A percentile compares a stretch with the other conserved stretches of the same genome.
These are phyloP conservation scores for Nesogale talazaci DNA, from an alignment of 2,113 vertebrate genomes.

Conservation along the genomic window DNA sequence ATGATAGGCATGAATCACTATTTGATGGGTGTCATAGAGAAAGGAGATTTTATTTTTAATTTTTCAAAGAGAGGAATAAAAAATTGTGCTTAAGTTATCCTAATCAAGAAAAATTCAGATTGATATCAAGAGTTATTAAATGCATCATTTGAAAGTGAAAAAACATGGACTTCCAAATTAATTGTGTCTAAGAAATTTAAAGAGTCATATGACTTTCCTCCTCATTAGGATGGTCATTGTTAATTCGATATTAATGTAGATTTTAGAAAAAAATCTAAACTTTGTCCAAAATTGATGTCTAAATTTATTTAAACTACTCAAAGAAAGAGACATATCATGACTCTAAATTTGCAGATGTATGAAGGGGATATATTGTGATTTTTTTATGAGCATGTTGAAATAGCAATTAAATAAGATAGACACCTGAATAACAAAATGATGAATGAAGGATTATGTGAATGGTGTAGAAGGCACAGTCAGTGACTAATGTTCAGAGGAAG, in stretches of 20 bases:
- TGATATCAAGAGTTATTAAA: background rate
- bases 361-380: background rate
- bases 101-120: background rate
- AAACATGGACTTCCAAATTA: background rate
- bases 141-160: background rate
- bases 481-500: background rate
- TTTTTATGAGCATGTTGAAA: background rate
- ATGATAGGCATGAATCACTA: background rate
- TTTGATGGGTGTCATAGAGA: background rate
- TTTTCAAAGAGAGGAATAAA: background rate
- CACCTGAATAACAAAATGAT: background rate
- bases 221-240: no score
- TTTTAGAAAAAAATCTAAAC: background rate
- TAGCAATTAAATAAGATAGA: background rate
- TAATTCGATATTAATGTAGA: background rate
- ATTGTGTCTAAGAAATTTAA: background rate
- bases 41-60: background rate
- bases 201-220: background rate
- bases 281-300: background rate
- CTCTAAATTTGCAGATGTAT: background rate
- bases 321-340: background rate
- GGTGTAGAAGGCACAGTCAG: background rate
- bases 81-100: background rate
- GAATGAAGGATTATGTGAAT: background rate
- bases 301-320: background rate